Base-by-base conservation (phyloP, 2,113 vertebrate genomes). In the Thoracochromis brauschi region DNA sequence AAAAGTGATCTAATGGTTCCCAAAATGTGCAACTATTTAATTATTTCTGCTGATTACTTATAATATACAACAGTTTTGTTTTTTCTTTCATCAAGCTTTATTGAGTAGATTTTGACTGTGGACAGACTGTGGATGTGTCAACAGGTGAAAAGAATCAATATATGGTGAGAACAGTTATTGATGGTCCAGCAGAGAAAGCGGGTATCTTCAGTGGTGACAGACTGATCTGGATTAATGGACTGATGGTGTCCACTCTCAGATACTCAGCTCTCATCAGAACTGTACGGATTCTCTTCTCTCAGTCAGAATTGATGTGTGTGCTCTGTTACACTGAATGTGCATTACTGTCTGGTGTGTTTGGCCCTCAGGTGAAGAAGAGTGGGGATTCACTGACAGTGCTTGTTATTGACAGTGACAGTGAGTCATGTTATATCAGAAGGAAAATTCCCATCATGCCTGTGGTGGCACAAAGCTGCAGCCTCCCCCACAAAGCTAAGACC, bases 181-280 rank as follows among this genome's bases (percentile, higher is more conserved):
- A 95, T 0, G 97, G 98, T 19, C 96, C 98, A 3, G 98, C 98
- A 0, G 97, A 98, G 42, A 95, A 82, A 19, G 97, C 97, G 1
- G 98, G 98, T 1, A 97, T 99, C 63, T 95, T 94, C 2, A 84
- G 87, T 0, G 97, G 97, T 54, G 97, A 97, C 89, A 95, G 96
- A 82, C 96, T 99, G 53, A 89, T 99, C 79, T 98, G 98, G 95
- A 95, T 99, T 73, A 98, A 99, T 0, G 98, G 98, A 3, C 82
- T 91, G 83, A 93, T 87, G 0, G 97, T 96, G 29, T 97, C 96
- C 60, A 94, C 81, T 10, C 95, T 97, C 73, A 97, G 97, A 0
- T 58, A 92, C 2, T 54, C 84, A 0, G 93, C 96, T 38, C 96
- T 99, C 16, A 90, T 42, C 91, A 97, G 80, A 93, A 97, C 96